Evolutionary conservation across 1,140 invertebrate genomes (phyloP), one percentile per base, ranked within the genome.

Genomic region (Drosophila nikananu): DNA sequence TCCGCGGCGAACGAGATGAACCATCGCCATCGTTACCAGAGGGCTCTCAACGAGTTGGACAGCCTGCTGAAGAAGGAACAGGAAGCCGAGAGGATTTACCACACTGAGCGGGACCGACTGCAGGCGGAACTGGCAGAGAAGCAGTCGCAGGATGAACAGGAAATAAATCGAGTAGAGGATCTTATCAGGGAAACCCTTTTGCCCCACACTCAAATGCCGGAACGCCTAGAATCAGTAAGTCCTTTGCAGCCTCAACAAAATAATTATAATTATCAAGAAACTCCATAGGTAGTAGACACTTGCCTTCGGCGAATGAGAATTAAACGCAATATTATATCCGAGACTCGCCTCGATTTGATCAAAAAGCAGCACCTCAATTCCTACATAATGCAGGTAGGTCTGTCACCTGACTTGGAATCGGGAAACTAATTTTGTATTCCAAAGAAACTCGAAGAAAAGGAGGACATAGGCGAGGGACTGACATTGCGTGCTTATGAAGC

Each of bases 401-500:
- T 35, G 2, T 8, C 13, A 6, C 12, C 0, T 4, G 12, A 1
- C 2, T 10, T 5, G 17, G 12, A 23, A n/a, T 2, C 6, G 0
- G 1, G 0, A 35, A 27, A 25, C 6, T 17, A 19, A 19, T 1
- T 9, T 8, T n/a, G 12, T 2, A 15, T 41, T 39, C 5, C 23
- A 3, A 9, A 72, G 68, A 70, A 70, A 72, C 6, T 70, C 6
- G 17, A 70, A 3, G 13, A 72, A 39, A 49, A 13, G 0, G 23
- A 72, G 12, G 32, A 32, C 15, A 39, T 70, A 19, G 15, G 51
- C 15, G 39, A 27, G 0, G 51, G 23, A 13, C 25, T 72, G 0
- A 48, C n/a, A 6, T 17, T 58, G 42, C 19, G 32, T 5, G 57
- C 39, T 2, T 72, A 57, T 58, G 19, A 68, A 1, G 12, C 68